These are phyloP conservation scores for Lepas anatifera DNA, from an alignment of 2,888 invertebrate species.

Conservation along the genomic window DNA sequence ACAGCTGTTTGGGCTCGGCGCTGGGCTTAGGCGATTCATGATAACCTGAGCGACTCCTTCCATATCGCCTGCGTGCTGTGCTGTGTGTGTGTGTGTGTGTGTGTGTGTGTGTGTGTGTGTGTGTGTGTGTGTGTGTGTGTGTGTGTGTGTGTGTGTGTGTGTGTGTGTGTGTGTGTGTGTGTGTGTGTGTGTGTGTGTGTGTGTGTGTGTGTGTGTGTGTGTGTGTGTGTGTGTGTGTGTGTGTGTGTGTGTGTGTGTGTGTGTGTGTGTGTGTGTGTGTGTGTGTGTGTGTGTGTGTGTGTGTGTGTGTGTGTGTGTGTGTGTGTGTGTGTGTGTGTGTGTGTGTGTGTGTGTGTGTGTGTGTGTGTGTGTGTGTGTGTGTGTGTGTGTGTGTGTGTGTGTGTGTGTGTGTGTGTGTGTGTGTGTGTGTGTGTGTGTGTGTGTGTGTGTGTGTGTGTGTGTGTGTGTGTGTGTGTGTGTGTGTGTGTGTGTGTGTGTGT, in stretches of 20 bases:
- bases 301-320: background rate
- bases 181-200: background rate
- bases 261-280: background rate
- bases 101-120: slow-evolving; percentile 5
- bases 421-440: background rate
- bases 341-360: slow-evolving; percentile 8
- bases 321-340: slow-evolving; percentile 13
- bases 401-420: background rate
- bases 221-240: background rate
- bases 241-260: slow-evolving; percentile 7
- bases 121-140: background rate
- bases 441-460: background rate
- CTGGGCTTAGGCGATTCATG: too few species aligned
- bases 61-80: background rate
- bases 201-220: background rate
- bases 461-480: background rate
- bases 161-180: background rate
- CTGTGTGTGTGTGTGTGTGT: background rate
- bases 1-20: too few species aligned
- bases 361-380: background rate
- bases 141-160: slow-evolving; percentile 8
- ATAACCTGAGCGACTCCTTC: too few species aligned
- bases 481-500: background rate
- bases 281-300: slow-evolving; percentile 4
- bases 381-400: background rate